Evolutionary conservation across 2,888 invertebrate genomes (phyloP), one percentile per base, ranked within the genome.

Genomic region (Germaria angustata): DNA sequence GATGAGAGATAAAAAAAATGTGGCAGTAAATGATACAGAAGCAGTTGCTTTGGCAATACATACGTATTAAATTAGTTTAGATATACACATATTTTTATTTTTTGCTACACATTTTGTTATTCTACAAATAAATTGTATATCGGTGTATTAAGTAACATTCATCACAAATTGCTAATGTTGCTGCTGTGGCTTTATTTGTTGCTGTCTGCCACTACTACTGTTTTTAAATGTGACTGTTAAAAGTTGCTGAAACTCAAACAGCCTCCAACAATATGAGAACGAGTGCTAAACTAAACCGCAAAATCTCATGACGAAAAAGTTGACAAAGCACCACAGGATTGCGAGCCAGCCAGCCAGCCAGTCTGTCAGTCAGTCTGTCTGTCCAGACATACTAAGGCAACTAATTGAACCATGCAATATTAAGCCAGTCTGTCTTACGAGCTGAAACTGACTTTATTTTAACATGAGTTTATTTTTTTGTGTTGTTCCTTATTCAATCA

Each of bases 61-160:
- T 20, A 28, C 28, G 32, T 22, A 75, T 36, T 36, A 34, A 28
- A 63, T 53, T 76, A 66, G 36, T 20, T 66, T 41, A 51, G 17
- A 69, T 61, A 32, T n/a, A n/a, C n/a, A n/a, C n/a, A n/a, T n/a
- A n/a, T n/a, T n/a, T n/a, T n/a, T n/a, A n/a, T 65, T 24, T 75
- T 46, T 46, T 53, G 8, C 24, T 24, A 3, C 17, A 9, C 61
- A 59, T 39, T 66, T 68, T 44, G 9, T 1, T 65, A 9, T 49
- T 11, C 55, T 20, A 53, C 24, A 53, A 51, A 75, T 68, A 73
- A 75, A 71, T 76, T 51, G 44, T 75, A 53, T 63, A 57, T 57
- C 28, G 49, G 13, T 57, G 66, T 79, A 79, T 82, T 79, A 79
- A 79, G 79, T 82, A 82, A 82, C 82, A 82, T 75, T 79, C 82